These are phyloP conservation scores for Enteromius viviparus DNA, from an alignment of 2,797 vertebrate species.

Conservation along the genomic window DNA sequence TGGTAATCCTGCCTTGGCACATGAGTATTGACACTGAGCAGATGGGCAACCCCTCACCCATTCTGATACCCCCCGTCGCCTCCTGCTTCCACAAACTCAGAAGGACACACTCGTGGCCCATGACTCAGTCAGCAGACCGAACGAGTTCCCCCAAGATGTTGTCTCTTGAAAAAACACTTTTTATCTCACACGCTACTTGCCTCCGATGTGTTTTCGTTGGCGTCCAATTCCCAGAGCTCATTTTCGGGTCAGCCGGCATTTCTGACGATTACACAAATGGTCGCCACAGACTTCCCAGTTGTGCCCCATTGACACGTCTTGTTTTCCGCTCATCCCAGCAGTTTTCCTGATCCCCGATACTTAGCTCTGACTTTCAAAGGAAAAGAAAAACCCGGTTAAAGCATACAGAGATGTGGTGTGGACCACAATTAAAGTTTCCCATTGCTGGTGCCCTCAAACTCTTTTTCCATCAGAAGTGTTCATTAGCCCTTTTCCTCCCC, in stretches of 20 bases:
- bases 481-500: constrained; percentile 53
- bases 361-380: constrained; percentile 52
- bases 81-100: constrained; percentile 30
- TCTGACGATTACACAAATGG: constrained; percentile 47
- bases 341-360: constrained; percentile 55
- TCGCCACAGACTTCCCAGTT: constrained; percentile 46
- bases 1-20: constrained; percentile 60
- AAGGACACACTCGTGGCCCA: constrained; percentile 2
- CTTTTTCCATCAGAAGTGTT: constrained; percentile 63
- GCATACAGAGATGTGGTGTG: constrained; percentile 42
- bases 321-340: constrained; percentile 61
- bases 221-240: constrained; percentile 22
- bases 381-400: constrained; percentile 54
- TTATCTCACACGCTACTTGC: constrained; percentile 2
- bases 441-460: constrained; percentile 52
- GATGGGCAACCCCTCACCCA: constrained; percentile 53
- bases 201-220: constrained; percentile 32
- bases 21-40: constrained; percentile 57
- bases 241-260: constrained; percentile 40
- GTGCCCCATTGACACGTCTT: constrained; percentile 38
- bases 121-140: constrained; percentile 6
- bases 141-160: not conserved
- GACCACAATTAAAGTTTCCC: constrained; percentile 58
- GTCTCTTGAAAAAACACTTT: constrained; percentile 29
- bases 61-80: constrained; percentile 39